Evolutionary conservation across 2,797 vertebrate species (phyloP).

Genomic region (Urosaurus nigricauda): DNA sequence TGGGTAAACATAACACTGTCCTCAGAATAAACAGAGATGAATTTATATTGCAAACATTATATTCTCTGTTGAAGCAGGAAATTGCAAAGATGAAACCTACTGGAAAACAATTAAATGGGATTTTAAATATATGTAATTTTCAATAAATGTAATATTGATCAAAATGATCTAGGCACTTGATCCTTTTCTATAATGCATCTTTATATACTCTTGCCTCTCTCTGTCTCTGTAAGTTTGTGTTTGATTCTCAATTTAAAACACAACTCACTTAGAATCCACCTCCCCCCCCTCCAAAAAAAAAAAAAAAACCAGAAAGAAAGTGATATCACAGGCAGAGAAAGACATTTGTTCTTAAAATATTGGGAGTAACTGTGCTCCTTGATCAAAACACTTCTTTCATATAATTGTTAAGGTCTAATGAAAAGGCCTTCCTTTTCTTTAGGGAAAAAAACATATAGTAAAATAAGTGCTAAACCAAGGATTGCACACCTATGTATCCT

Average conservation of each 20-base stretch:
- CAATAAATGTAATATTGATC: no score
- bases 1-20: constrained; percentile 48
- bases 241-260: no score
- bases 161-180: no score
- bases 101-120: constrained; percentile 21
- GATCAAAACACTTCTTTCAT: constrained; percentile 17
- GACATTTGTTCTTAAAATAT: neutral
- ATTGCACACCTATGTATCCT: neutral
- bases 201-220: no score
- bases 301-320: no score
- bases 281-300: no score
- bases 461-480: neutral
- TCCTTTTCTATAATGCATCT: no score
- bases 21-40: constrained; percentile 33
- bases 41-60: constrained; percentile 47
- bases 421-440: neutral
- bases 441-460: no score
- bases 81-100: neutral
- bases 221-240: no score
- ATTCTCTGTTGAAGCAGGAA: neutral
- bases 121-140: constrained; percentile 7
- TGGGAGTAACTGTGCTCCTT: neutral
- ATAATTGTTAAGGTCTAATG: fast-evolving
- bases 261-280: no score
- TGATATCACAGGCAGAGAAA: neutral